Conservation (phyloP, 2,113 vertebrate genomes). For the Heterocephalus glaber region DNA sequence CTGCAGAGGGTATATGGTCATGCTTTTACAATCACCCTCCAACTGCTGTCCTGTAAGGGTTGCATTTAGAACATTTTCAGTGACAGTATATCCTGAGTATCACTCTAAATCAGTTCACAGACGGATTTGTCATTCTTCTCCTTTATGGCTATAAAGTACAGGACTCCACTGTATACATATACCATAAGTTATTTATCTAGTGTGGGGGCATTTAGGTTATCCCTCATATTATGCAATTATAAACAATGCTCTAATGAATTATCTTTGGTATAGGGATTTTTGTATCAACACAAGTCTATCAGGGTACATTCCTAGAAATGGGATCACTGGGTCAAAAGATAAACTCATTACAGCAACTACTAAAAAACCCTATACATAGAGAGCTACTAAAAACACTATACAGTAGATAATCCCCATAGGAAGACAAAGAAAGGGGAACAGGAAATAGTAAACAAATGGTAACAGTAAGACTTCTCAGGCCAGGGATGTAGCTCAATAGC, state of each 20-base stretch:
- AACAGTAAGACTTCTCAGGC: no score
- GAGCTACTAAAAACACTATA: not conserved
- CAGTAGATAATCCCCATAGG: not conserved
- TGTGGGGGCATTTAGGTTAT: not conserved
- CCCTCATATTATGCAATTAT: not conserved
- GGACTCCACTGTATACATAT: not conserved
- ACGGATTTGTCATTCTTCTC: not conserved
- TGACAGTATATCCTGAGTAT: not conserved
- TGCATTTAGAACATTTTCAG: not conserved
- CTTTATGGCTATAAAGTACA: not conserved
- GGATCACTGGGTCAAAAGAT: not conserved
- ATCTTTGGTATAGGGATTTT: not conserved
- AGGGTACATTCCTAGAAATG: not conserved
- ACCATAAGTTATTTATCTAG: not conserved
- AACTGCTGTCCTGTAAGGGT: not conserved
- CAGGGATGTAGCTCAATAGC: no score
- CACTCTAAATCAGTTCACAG: not conserved
- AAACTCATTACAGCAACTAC: not conserved
- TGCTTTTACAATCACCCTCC: not conserved
- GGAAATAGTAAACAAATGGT: not conserved
- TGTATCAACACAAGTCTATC: not conserved
- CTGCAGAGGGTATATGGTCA: not conserved
- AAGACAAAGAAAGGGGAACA: not conserved
- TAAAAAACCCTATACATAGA: not conserved
- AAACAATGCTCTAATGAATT: not conserved